A percentile compares a stretch with the other conserved stretches of the same genome.
These are phyloP conservation scores for Pantala flavescens DNA, from an alignment of 1,140 invertebrate species.

Conservation along the genomic window DNA sequence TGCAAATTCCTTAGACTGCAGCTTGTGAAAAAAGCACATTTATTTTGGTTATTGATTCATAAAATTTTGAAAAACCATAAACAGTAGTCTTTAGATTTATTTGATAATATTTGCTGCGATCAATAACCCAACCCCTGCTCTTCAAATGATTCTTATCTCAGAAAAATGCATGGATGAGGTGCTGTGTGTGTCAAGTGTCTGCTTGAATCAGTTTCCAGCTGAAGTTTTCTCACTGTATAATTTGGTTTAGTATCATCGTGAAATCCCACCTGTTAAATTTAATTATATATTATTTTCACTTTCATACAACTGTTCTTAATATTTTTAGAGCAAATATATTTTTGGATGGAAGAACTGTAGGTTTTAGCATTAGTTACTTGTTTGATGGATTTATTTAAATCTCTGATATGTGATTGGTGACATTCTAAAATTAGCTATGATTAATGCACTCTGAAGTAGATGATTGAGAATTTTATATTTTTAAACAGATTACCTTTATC, in stretches of 20 bases:
- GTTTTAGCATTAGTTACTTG: neutral
- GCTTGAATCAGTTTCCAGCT: neutral
- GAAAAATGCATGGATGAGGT: neutral
- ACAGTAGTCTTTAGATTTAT: neutral
- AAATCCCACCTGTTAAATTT: neutral
- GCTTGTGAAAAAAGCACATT: neutral
- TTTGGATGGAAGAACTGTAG: neutral
- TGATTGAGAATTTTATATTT: neutral
- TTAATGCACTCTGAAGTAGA: neutral
- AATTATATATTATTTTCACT: neutral
- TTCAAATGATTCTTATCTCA: neutral
- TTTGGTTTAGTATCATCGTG: neutral
- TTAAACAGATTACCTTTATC: neutral
- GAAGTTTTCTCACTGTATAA: too few relatives aligned
- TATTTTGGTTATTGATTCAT: neutral
- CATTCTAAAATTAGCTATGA: neutral
- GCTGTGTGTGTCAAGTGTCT: neutral
- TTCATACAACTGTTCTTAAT: neutral
- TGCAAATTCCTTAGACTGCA: neutral
- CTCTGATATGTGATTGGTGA: neutral
- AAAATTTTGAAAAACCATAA: neutral
- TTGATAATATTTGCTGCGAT: neutral
- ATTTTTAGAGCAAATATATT: neutral
- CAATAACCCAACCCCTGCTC: neutral
- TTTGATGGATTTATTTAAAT: neutral